phyloP scores from a whole-genome alignment of 2,888 invertebrate genomes.

The Dasypogon diadema region DNA sequence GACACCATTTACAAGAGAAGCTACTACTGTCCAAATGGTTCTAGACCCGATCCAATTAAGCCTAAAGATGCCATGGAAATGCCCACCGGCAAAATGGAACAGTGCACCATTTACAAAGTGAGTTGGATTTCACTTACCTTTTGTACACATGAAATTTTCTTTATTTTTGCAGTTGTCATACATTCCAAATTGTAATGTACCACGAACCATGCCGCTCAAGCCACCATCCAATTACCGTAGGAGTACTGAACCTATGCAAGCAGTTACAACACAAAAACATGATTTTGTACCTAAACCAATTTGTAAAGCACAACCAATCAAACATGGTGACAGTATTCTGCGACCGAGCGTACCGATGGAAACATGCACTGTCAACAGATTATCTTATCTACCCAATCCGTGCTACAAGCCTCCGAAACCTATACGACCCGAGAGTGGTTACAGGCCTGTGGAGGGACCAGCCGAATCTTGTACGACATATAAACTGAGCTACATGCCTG shows the following conservation, averaged over 20 bases:
- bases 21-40: background rate
- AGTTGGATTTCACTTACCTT: too few species aligned
- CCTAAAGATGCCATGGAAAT: conserved; percentile 4
- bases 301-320: conserved; percentile 62
- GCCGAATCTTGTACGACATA: conserved; percentile 71
- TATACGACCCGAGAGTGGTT: conserved; percentile 43
- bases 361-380: conserved; percentile 64
- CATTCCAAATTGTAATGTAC: conserved; percentile 71
- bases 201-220: conserved; percentile 72
- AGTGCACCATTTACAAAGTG: conserved; percentile 65
- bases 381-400: conserved; percentile 64
- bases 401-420: conserved; percentile 57
- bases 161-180: conserved; percentile 69
- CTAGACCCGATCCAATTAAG: background rate
- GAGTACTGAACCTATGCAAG: conserved; percentile 78
- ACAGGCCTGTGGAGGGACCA: conserved; percentile 55
- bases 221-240: conserved; percentile 75
- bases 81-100: conserved; percentile 56
- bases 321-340: conserved; percentile 61
- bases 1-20: conserved; percentile 59
- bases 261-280: conserved; percentile 79
- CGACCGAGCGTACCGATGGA: conserved; percentile 63
- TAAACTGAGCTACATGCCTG: conserved; percentile 71
- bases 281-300: conserved; percentile 77
- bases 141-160: too few species aligned